Base-by-base conservation (phyloP, 2,888 invertebrate genomes). In the Sericinus montela region DNA sequence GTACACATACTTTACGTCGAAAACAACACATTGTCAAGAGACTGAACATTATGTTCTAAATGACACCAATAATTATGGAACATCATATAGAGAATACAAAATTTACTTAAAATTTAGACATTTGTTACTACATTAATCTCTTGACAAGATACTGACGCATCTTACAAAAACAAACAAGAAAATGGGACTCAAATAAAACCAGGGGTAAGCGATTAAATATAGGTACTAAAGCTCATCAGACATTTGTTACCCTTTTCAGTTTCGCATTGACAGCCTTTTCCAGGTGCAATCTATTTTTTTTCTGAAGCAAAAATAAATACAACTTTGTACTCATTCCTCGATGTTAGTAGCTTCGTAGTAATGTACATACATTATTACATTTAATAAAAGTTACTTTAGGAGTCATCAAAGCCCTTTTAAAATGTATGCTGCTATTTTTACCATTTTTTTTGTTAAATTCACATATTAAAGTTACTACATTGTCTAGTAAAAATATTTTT, bases 231-330 rank as follows among this genome's bases (percentile, higher is more conserved):
- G 71, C 74, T 75, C 72, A 60, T 75, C 69, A 65, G 66, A 64
- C 63, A 55, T 60, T 75, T 58, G 62, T 88, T 88, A 88, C 88
- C 88, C 87, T 80, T 84, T 72, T 87, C 66, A 86, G 83, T 82
- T 80, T 87, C 79, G 78, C 80, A 80, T 84, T 87, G 76, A 75
- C 80, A 65, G 86, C 85, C 75, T 81, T 85, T 80, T 86, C 87
- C 87, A 85, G 87, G 56, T 87, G 85, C 82, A 87, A 85, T 87
- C 87, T 88, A 87, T 87, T 88, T 87, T 88, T 88, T 69, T 88
- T 88, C 88, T 88, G 88, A 82, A 86, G 87, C 84, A 86, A 87
- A 85, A 86, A 86, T 76, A 85, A 82, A 80, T 69, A 76, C 67
- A 63, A 75, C 65, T 63, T 60, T 72, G 69, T 70, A 72, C 58